These are phyloP conservation scores for Setipinna tenuifilis DNA, from an alignment of 2,797 vertebrate genomes.

Conservation along the genomic window DNA sequence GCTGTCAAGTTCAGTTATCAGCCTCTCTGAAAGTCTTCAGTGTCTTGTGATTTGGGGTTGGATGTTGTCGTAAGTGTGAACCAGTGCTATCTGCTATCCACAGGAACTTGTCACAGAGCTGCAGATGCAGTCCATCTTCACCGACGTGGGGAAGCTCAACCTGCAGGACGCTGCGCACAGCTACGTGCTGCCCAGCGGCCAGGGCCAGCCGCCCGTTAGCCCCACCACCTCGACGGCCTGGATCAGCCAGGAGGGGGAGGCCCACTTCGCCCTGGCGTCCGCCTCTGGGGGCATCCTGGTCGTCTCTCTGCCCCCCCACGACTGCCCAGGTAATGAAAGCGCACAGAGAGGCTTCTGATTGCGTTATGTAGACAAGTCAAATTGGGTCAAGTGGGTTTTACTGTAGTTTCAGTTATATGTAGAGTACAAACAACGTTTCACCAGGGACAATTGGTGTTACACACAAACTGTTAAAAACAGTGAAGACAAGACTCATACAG, in stretches of 20 bases:
- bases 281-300: slow-evolving; percentile 85
- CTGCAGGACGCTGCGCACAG: slow-evolving; percentile 82
- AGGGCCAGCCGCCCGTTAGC: slow-evolving; percentile 65
- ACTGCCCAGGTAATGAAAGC: slow-evolving; percentile 75
- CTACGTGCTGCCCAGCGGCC: slow-evolving; percentile 77
- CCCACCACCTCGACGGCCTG: slow-evolving; percentile 77
- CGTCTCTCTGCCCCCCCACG: slow-evolving; percentile 82
- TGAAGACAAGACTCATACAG: too few relatives aligned
- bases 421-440: too few relatives aligned
- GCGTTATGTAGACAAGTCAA: too few relatives aligned
- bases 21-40: not conserved
- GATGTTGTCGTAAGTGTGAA: not conserved
- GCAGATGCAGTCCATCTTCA: slow-evolving; percentile 92
- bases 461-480: too few relatives aligned
- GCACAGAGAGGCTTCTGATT: not conserved
- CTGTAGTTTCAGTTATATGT: not conserved
- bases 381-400: not conserved
- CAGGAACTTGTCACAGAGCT: slow-evolving; percentile 89
- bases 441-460: too few relatives aligned
- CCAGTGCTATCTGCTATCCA: not conserved
- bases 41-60: not conserved
- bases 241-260: slow-evolving; percentile 86
- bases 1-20: not conserved
- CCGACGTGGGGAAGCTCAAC: slow-evolving; percentile 86
- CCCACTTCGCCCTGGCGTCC: slow-evolving; percentile 86